These are phyloP conservation scores for Copidosoma aretas DNA, from an alignment of 2,888 invertebrate species.

Conservation along the genomic window DNA sequence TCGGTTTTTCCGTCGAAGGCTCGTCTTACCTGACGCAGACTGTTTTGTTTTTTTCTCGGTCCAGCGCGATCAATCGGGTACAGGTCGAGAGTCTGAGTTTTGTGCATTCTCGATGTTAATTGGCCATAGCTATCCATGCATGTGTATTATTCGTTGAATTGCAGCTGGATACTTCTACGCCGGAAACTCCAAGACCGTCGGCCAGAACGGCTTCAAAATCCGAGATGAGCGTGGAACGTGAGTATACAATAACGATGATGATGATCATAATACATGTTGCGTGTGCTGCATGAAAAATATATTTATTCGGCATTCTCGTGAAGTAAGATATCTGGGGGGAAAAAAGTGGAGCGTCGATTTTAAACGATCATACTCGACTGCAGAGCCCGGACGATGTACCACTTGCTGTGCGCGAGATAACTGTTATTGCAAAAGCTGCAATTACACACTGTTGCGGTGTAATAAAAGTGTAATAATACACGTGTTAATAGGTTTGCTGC, in stretches of 20 bases:
- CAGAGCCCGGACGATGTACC: too few relatives aligned
- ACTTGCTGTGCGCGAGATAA: too few relatives aligned
- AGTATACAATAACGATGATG: slow-evolving; percentile 52
- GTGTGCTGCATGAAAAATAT: background rate
- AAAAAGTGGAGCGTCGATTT: background rate
- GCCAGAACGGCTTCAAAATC: slow-evolving; percentile 74
- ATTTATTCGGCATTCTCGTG: background rate
- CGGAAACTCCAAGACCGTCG: slow-evolving; percentile 74
- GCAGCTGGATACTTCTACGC: slow-evolving; percentile 91
- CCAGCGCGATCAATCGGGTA: background rate
- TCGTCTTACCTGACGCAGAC: too few relatives aligned
- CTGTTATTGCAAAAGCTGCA: too few relatives aligned
- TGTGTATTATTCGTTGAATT: slow-evolving; percentile 41
- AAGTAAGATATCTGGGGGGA: background rate
- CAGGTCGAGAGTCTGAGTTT: background rate
- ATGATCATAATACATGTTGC: background rate
- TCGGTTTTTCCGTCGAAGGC: too few relatives aligned
- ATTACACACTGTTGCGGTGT: too few relatives aligned
- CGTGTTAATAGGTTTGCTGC: too few relatives aligned
- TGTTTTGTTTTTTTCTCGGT: background rate
- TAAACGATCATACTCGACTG: too few relatives aligned
- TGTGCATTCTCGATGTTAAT: too few relatives aligned
- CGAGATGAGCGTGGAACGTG: slow-evolving; percentile 82
- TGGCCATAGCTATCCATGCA: too few relatives aligned
- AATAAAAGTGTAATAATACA: too few relatives aligned